A percentile compares a stretch with the other conserved stretches of the same genome.
These are phyloP conservation scores for Mimachlamys varia DNA, from an alignment of 2,888 invertebrate species.

Conservation along the genomic window DNA sequence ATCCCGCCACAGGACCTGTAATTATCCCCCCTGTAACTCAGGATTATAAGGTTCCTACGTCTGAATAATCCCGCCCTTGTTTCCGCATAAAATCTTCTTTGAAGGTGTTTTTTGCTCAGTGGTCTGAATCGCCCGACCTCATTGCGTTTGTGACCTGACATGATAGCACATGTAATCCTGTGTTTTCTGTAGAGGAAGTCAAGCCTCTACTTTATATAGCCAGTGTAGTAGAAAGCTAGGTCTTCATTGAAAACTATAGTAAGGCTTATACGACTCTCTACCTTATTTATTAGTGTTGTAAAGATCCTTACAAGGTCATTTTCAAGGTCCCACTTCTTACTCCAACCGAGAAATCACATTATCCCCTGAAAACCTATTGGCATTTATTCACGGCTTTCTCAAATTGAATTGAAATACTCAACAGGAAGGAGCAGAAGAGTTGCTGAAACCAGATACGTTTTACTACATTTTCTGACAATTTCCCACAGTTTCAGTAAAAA, in stretches of 20 bases:
- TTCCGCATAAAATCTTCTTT: neutral
- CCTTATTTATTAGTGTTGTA: slow-evolving; percentile 14
- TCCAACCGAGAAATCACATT: slow-evolving; percentile 28
- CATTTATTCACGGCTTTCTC: neutral
- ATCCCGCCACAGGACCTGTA: neutral
- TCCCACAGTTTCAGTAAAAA: slow-evolving; percentile 27
- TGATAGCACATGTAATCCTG: neutral
- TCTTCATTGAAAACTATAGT: neutral
- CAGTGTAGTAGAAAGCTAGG: neutral
- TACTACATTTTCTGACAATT: slow-evolving; percentile 1
- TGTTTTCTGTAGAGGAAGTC: neutral
- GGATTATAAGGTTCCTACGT: neutral
- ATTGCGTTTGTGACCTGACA: neutral
- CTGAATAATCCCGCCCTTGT: neutral
- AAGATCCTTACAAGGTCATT: slow-evolving; percentile 27
- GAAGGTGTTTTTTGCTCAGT: neutral
- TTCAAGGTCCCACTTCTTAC: neutral
- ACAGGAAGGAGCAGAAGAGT: slow-evolving; percentile 2
- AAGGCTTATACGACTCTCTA: neutral
- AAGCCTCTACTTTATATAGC: slow-evolving; percentile 12
- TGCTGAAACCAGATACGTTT: neutral
- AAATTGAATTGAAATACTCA: slow-evolving; percentile 4
- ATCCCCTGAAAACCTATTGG: neutral
- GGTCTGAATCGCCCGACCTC: neutral
- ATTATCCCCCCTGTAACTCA: neutral